These are phyloP conservation scores for Lottia gigantea DNA, from an alignment of 2,888 invertebrate species.

Conservation along the genomic window DNA sequence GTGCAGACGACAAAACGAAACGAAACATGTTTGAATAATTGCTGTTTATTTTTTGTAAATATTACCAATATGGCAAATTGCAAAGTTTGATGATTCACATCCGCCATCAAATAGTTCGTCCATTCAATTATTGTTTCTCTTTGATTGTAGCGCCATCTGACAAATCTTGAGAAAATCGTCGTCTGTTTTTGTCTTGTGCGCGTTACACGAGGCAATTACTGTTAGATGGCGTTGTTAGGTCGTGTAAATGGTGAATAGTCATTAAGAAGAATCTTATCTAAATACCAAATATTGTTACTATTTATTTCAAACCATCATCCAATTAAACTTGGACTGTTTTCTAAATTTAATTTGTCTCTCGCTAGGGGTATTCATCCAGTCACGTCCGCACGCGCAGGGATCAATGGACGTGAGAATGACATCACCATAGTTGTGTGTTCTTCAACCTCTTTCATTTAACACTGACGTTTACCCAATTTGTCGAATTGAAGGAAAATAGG, in stretches of 20 bases:
- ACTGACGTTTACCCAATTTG: conserved; percentile 12
- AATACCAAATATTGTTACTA: conserved; percentile 8
- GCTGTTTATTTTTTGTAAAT: conserved; percentile 9
- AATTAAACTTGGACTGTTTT: conserved; percentile 22
- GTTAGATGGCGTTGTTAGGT: conserved; percentile 6
- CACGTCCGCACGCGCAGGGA: conserved; percentile 23
- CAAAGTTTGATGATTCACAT: conserved; percentile 3
- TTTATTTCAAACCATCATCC: conserved; percentile 22
- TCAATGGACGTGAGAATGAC: conserved; percentile 19
- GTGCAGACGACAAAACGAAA: neutral
- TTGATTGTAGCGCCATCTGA: conserved; percentile 3
- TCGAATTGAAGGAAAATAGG: neutral
- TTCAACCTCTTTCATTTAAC: conserved; percentile 17
- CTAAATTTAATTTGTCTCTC: conserved; percentile 23
- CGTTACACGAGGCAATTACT: conserved; percentile 7
- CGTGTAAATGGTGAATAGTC: conserved; percentile 2
- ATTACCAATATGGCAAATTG: neutral
- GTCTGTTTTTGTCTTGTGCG: conserved; percentile 4
- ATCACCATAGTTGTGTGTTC: conserved; percentile 15
- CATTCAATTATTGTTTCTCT: neutral
- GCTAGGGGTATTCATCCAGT: conserved; percentile 13
- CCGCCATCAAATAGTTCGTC: neutral
- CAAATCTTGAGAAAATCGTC: neutral
- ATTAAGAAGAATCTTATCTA: conserved; percentile 4
- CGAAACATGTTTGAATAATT: conserved; percentile 9